Conservation (phyloP, 37 sponge, comb jelly and placozoan genomes). For the Dysidea cf. avara region DNA sequence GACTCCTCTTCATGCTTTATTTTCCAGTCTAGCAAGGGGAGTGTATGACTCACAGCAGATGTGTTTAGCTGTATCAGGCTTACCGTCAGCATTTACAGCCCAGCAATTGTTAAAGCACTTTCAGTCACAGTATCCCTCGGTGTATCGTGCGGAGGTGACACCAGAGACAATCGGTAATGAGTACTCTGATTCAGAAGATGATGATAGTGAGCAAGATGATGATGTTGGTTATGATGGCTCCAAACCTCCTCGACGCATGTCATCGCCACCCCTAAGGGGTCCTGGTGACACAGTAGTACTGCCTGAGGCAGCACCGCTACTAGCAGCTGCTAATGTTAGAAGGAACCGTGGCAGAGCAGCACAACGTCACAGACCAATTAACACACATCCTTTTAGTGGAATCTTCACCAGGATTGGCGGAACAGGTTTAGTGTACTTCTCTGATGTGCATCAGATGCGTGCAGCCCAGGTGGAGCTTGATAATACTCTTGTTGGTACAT, state of each 20-base stretch:
- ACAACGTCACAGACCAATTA: not conserved
- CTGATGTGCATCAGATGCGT: constrained; percentile 54
- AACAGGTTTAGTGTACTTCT: constrained; percentile 56
- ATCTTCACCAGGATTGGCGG: not conserved
- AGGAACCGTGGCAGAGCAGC: not conserved
- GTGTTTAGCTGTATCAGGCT: constrained; percentile 29
- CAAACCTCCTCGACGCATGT: not conserved
- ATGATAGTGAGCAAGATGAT: too few relatives aligned
- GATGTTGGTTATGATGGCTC: not conserved
- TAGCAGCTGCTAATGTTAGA: not conserved
- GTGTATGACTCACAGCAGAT: constrained; percentile 23
- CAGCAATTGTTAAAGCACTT: constrained; percentile 69
- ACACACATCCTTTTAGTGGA: not conserved
- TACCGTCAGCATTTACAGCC: constrained; percentile 55
- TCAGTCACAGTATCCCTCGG: constrained; percentile 63
- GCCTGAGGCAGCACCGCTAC: not conserved
- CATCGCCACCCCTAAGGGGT: not conserved
- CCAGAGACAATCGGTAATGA: not conserved
- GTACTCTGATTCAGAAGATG: too few relatives aligned
- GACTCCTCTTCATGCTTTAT: constrained; percentile 44
- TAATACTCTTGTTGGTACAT: too few relatives aligned
- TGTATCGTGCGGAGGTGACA: constrained; percentile 48
- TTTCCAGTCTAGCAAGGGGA: constrained; percentile 31
- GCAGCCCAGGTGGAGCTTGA: constrained; percentile 65
- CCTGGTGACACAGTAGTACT: not conserved